A percentile compares a stretch with the other conserved stretches of the same genome.
Conservation (phyloP, 2,888 invertebrate species). For the Baccha elongata region DNA sequence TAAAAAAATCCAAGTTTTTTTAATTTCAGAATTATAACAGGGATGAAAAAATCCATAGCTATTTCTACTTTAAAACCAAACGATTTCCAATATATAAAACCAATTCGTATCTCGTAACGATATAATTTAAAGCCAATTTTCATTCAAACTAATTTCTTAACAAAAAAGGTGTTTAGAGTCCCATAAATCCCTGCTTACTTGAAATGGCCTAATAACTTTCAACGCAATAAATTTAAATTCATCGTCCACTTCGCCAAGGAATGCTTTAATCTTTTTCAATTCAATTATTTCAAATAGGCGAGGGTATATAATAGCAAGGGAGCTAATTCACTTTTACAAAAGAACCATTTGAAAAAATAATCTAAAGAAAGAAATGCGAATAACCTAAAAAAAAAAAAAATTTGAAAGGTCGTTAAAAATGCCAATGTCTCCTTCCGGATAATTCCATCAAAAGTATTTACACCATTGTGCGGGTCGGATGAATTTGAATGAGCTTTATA, state of each 20-base stretch:
- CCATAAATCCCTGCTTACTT: constrained; percentile 45
- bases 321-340: constrained; percentile 73
- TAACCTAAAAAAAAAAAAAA: constrained; percentile 22
- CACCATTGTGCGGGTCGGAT: constrained; percentile 54
- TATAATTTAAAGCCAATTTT: constrained; percentile 13
- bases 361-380: neutral
- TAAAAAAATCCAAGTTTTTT: no score
- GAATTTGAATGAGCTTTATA: constrained; percentile 51
- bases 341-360: constrained; percentile 41
- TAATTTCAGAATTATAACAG: no score
- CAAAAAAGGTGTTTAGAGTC: constrained; percentile 62
- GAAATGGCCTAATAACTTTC: constrained; percentile 21
- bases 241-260: constrained; percentile 66
- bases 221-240: constrained; percentile 63
- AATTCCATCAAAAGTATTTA: constrained; percentile 73
- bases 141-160: neutral
- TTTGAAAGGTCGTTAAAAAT: constrained; percentile 69
- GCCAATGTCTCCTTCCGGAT: constrained; percentile 70
- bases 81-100: no score
- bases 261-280: constrained; percentile 82
- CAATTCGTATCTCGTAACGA: neutral
- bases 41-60: no score
- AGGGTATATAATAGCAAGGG: constrained; percentile 57
- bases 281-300: constrained; percentile 82
- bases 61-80: no score